Conservation (phyloP, 2,888 invertebrate genomes). For the Caenorhabditis sp. region DNA sequence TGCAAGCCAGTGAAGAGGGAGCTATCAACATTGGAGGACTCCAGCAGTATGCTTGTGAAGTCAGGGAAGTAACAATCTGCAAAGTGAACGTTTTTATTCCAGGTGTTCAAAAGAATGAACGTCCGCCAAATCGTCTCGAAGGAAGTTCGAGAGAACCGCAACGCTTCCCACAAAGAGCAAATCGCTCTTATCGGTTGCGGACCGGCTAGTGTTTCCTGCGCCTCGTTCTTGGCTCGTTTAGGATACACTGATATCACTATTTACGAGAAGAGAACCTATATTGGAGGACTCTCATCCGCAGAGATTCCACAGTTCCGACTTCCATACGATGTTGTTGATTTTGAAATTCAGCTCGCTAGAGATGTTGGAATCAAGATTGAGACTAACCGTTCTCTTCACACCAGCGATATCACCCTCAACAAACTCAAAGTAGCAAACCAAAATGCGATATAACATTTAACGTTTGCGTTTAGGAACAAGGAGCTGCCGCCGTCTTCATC, state of each 20-base stretch:
- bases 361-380: constrained; percentile 93
- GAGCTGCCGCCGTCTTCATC: constrained; percentile 87
- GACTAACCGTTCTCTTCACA: constrained; percentile 88
- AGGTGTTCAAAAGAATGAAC: constrained; percentile 92
- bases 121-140: constrained; percentile 92
- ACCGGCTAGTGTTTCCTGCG: constrained; percentile 96
- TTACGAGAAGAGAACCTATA: constrained; percentile 91
- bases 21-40: constrained; percentile 98
- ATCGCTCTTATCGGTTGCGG: constrained; percentile 95
- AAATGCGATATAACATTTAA: too few species aligned
- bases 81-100: neutral
- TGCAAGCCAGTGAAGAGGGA: constrained; percentile 94
- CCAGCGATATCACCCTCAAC: constrained; percentile 85
- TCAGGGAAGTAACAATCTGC: constrained; percentile 1
- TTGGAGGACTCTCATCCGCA: constrained; percentile 92
- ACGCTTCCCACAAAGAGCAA: constrained; percentile 75
- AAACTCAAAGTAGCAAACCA: constrained; percentile 86
- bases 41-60: constrained; percentile 97
- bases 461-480: constrained; percentile 50
- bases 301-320: constrained; percentile 98
- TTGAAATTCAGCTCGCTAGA: constrained; percentile 93
- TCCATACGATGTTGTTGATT: constrained; percentile 93
- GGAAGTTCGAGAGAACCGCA: constrained; percentile 81
- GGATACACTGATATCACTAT: constrained; percentile 94
- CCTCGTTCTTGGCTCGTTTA: constrained; percentile 94